Evolutionary conservation across 2,888 invertebrate species (phyloP).

Genomic region (Margaritifera margaritifera): DNA sequence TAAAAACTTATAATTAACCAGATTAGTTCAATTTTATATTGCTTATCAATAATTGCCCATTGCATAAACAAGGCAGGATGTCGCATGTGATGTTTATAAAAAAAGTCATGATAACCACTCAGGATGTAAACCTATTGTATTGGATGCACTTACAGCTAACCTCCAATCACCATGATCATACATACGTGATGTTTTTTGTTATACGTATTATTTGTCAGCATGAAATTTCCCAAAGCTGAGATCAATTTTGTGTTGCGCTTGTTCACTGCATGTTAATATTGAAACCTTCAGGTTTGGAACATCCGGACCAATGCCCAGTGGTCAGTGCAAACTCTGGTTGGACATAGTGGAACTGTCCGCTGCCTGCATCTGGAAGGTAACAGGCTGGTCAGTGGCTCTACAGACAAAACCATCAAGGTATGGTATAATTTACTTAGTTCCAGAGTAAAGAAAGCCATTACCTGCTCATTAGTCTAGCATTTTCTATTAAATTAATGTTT

Average conservation of each 20-base stretch:
- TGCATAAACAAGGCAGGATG: too few species aligned
- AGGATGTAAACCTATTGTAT: not conserved
- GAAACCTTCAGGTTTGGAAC: slow-evolving; percentile 73
- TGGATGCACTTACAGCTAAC: not conserved
- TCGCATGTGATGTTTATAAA: too few species aligned
- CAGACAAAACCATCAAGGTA: slow-evolving; percentile 74
- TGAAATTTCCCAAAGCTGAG: too few species aligned
- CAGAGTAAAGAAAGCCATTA: too few species aligned
- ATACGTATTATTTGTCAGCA: too few species aligned
- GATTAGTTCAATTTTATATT: too few species aligned
- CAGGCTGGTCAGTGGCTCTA: slow-evolving; percentile 74
- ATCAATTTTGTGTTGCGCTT: not conserved
- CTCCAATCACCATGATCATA: too few species aligned
- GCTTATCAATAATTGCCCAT: too few species aligned
- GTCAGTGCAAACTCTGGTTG: slow-evolving; percentile 75
- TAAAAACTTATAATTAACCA: too few species aligned
- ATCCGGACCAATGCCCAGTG: slow-evolving; percentile 75
- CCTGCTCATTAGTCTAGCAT: not conserved
- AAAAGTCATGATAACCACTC: not conserved
- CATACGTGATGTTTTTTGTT: too few species aligned
- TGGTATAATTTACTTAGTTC: not conserved
- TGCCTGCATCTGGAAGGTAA: slow-evolving; percentile 74
- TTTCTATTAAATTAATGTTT: not conserved
- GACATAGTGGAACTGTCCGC: slow-evolving; percentile 75
- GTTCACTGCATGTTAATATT: slow-evolving; percentile 1